Percentiles rank a stretch among this genome's conserved stretches.
Evolutionary conservation across 2,113 vertebrate genomes (phyloP).

Genomic region (Lycaon pictus): DNA sequence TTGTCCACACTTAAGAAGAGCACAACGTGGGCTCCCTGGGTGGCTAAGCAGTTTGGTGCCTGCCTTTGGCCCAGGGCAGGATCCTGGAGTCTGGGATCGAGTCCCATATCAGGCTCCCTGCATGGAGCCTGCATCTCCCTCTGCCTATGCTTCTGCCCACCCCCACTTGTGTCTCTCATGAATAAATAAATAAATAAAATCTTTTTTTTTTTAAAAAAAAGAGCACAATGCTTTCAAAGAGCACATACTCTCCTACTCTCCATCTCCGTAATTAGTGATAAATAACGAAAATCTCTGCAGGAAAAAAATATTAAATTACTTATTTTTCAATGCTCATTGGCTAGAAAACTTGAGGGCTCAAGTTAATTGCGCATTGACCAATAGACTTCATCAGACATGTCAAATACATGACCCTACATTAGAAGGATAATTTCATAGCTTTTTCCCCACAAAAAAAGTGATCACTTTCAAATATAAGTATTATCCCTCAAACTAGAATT

Average conservation of each 20-base stretch:
- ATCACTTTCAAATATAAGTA: slow-evolving; percentile 6
- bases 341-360: neutral
- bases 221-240: neutral
- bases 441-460: neutral
- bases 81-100: too few species aligned
- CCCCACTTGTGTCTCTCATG: too few species aligned
- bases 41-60: too few species aligned
- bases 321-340: slow-evolving; percentile 1
- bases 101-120: too few species aligned
- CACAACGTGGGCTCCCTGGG: neutral
- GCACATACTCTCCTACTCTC: neutral
- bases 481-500: slow-evolving; percentile 28
- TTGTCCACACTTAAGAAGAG: slow-evolving; percentile 23
- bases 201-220: neutral
- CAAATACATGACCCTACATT: neutral
- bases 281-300: slow-evolving; percentile 22
- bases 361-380: neutral
- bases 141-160: too few species aligned
- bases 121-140: too few species aligned
- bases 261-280: neutral
- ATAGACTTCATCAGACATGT: neutral
- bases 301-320: neutral
- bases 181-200: too few species aligned
- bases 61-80: too few species aligned
- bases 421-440: neutral